Conservation (phyloP, 2,888 invertebrate species). For the Drosophila differens region DNA sequence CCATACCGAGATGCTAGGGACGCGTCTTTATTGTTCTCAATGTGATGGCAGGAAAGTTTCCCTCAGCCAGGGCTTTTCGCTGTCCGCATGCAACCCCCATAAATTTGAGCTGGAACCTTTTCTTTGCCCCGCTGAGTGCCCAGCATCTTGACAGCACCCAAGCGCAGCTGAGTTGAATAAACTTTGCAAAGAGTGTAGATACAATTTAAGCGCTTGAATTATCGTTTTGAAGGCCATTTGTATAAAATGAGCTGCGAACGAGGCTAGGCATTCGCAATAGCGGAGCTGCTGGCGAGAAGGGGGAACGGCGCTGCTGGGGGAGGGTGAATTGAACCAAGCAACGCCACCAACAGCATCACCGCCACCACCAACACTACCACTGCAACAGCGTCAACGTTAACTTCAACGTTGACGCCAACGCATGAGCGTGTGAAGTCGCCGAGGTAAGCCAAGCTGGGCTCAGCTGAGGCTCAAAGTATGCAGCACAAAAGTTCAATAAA, state of each 20-base stretch:
- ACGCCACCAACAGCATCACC: constrained; percentile 27
- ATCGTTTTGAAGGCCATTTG: constrained; percentile 83
- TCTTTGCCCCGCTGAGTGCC: neutral
- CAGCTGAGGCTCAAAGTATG: constrained; percentile 62
- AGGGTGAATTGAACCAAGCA: constrained; percentile 24
- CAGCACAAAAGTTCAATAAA: constrained; percentile 80
- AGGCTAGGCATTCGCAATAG: constrained; percentile 77
- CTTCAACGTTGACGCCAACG: constrained; percentile 51
- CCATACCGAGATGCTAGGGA: constrained; percentile 27
- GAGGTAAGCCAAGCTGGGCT: constrained; percentile 32
- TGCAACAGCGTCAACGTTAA: constrained; percentile 9
- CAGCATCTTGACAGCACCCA: constrained; percentile 26
- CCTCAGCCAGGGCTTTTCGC: constrained; percentile 14
- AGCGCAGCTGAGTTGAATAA: constrained; percentile 79
- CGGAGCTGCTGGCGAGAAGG: constrained; percentile 20
- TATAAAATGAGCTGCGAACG: constrained; percentile 73
- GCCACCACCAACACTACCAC: neutral
- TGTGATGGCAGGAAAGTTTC: constrained; percentile 16
- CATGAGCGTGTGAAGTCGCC: constrained; percentile 40
- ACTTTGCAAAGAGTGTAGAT: constrained; percentile 76
- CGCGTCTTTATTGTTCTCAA: constrained; percentile 26
- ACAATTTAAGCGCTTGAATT: constrained; percentile 81
- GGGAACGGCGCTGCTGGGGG: constrained; percentile 6
- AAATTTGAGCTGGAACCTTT: constrained; percentile 20
- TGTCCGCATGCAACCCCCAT: constrained; percentile 16